Evolutionary conservation across 2,113 vertebrate genomes (phyloP).

Genomic region (Oreotrochilus melanogaster): DNA sequence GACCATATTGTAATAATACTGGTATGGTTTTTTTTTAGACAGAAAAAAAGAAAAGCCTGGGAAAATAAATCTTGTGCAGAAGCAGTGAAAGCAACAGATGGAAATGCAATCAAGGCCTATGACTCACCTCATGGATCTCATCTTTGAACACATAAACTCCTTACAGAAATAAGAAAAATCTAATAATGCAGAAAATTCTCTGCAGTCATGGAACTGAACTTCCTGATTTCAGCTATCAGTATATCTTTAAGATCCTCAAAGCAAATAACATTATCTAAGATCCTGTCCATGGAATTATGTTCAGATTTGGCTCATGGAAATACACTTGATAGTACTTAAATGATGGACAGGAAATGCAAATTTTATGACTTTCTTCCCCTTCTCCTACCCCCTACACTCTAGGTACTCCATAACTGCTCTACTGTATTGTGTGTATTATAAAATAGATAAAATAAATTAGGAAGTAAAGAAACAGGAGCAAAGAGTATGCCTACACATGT

Average conservation of each 20-base stretch:
- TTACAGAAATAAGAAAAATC: background rate
- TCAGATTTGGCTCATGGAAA: background rate
- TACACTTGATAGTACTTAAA: background rate
- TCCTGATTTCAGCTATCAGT: background rate
- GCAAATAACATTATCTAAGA: background rate
- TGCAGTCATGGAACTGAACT: background rate
- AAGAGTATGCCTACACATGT: background rate
- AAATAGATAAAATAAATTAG: no score
- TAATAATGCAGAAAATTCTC: background rate
- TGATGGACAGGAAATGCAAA: background rate
- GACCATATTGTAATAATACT: background rate
- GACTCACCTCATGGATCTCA: background rate
- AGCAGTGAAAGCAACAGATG: background rate
- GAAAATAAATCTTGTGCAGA: background rate
- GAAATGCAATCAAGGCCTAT: background rate
- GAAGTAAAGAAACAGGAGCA: background rate
- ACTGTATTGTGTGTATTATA: accelerated
- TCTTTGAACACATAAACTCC: background rate
- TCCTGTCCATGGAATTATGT: background rate
- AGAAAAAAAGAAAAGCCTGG: background rate
- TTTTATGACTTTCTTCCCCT: background rate
- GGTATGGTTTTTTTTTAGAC: background rate
- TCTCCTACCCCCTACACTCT: background rate
- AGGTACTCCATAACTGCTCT: accelerated
- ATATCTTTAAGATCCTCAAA: background rate